phyloP scores from a whole-genome alignment of 2,113 vertebrate species.

The Prinia subflava region DNA sequence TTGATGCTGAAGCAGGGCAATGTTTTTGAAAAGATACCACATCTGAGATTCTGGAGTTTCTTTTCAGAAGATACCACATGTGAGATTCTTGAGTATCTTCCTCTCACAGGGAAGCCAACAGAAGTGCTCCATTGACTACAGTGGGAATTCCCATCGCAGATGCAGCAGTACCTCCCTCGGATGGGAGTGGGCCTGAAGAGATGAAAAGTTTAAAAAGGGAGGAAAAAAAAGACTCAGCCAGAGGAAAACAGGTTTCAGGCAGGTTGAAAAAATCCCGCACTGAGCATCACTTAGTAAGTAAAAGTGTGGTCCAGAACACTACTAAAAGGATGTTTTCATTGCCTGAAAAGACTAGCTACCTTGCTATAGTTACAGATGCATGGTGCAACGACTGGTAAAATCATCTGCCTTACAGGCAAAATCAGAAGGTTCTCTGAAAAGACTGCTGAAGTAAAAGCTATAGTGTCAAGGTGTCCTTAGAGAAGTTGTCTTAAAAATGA shows the following conservation, averaged over 20 bases:
- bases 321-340: neutral
- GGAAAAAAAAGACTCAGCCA: neutral
- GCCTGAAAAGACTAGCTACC: neutral
- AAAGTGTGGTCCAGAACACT: neutral
- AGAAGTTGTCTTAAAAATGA: neutral
- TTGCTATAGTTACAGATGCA: neutral
- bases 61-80: neutral
- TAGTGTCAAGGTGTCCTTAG: neutral
- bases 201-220: neutral
- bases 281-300: neutral
- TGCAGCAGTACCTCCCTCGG: neutral
- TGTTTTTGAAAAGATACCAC: neutral
- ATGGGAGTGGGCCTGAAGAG: neutral
- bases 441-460: neutral
- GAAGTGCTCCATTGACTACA: neutral
- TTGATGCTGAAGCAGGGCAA: neutral
- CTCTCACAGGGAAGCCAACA: neutral
- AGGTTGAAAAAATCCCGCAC: neutral
- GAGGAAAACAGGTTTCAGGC: neutral
- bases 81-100: neutral
- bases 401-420: neutral
- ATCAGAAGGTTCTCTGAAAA: neutral
- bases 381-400: neutral
- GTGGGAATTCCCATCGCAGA: neutral
- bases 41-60: neutral